Evolutionary conservation across 2,797 vertebrate species (phyloP).

Genomic region (Columba guinea): DNA sequence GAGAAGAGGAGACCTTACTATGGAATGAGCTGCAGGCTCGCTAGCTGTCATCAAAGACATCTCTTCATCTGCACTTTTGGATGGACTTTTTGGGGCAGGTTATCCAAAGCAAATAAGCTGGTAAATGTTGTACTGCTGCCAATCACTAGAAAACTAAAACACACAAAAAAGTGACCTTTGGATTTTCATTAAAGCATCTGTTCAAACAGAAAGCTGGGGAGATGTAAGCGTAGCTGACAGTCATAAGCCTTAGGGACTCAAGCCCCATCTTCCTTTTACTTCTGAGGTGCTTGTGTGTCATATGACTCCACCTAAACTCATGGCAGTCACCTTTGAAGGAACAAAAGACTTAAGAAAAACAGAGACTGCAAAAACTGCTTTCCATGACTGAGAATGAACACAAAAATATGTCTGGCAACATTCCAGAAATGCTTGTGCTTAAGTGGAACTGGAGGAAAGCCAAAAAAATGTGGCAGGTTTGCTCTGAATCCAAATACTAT

Average conservation of each 20-base stretch:
- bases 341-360: background rate
- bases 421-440: slow-evolving; percentile 1
- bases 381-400: background rate
- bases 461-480: background rate
- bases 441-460: slow-evolving; percentile 1
- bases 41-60: background rate
- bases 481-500: background rate
- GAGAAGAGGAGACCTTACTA: too few species aligned
- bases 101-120: background rate
- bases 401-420: slow-evolving; percentile 3
- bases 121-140: background rate
- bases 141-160: background rate
- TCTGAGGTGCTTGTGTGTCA: background rate
- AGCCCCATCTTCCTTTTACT: background rate
- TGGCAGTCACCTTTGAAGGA: background rate
- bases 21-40: background rate
- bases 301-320: background rate
- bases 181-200: background rate
- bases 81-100: background rate
- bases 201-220: background rate
- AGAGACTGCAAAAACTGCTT: background rate
- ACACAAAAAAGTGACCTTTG: background rate
- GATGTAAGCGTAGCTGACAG: background rate
- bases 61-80: background rate
- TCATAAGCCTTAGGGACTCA: background rate